Evolutionary conservation across 2,797 vertebrate genomes (phyloP).

Genomic region (Pseudocheirus occidentalis): DNA sequence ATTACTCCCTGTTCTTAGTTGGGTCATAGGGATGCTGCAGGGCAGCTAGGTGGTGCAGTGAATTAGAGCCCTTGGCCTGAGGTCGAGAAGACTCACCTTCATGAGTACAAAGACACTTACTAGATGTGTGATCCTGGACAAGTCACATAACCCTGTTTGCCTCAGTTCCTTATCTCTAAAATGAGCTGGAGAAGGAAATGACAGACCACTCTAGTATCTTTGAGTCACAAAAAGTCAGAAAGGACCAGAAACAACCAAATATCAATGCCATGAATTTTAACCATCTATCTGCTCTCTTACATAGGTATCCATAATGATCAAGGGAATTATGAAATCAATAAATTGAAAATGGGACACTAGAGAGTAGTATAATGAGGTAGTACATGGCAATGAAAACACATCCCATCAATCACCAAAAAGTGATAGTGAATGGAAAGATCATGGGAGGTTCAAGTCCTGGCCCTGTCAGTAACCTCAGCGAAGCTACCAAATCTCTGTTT

Average conservation of each 20-base stretch:
- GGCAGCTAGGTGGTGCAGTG: neutral
- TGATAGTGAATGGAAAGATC: neutral
- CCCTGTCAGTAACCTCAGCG: neutral
- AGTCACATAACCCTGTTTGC: neutral
- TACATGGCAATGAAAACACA: slow-evolving; percentile 31
- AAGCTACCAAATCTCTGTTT: neutral
- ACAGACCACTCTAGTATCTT: neutral
- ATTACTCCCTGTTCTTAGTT: slow-evolving; percentile 25
- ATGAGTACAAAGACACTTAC: neutral
- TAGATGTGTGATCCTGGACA: neutral
- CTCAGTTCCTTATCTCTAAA: neutral
- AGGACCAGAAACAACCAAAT: neutral
- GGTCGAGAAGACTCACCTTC: neutral
- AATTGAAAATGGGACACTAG: slow-evolving; percentile 27
- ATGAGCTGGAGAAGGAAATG: neutral
- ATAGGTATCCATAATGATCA: slow-evolving; percentile 44
- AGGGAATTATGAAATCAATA: slow-evolving; percentile 29
- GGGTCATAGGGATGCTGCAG: slow-evolving; percentile 28
- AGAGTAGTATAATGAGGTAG: slow-evolving; percentile 9
- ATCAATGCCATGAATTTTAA: neutral
- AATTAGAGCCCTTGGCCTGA: neutral
- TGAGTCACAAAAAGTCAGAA: neutral
- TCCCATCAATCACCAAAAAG: slow-evolving; percentile 24
- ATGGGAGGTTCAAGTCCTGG: neutral
- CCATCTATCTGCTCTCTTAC: slow-evolving; percentile 9